Evolutionary conservation across 2,888 invertebrate genomes (phyloP).

Genomic region (Parapristionchus giblindavisi): DNA sequence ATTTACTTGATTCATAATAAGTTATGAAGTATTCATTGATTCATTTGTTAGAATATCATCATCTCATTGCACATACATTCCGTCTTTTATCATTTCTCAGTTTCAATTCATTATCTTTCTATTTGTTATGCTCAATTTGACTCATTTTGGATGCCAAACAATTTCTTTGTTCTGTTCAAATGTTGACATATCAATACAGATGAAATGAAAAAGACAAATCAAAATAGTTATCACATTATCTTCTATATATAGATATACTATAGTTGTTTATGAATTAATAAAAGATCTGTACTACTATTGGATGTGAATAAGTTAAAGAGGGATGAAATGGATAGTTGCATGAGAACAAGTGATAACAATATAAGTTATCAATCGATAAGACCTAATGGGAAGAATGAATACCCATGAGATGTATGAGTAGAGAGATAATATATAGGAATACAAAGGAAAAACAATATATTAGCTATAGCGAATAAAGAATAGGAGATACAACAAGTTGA

Average conservation of each 20-base stretch:
- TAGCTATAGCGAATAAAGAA: conserved; percentile 7
- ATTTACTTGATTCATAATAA: not conserved
- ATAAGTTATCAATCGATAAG: conserved; percentile 1
- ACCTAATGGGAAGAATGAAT: conserved; percentile 20
- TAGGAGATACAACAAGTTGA: not conserved
- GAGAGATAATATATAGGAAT: conserved; percentile 31
- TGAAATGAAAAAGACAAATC: not conserved
- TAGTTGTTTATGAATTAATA: conserved; percentile 11
- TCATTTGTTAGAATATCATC: not conserved
- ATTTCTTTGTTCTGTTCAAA: not conserved
- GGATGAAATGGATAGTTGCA: conserved; percentile 20
- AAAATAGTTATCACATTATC: conserved; percentile 6
- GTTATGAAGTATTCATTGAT: not conserved
- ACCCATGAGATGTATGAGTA: conserved; percentile 34
- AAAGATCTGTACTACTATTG: conserved; percentile 11
- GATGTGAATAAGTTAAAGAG: conserved; percentile 18
- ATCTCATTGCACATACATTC: not conserved
- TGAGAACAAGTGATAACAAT: no score
- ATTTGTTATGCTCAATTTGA: conserved; percentile 17
- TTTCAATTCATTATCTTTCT: conserved; percentile 2
- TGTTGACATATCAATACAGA: not conserved
- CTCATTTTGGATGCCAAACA: conserved; percentile 6
- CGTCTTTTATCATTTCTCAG: not conserved
- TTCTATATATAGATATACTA: conserved; percentile 27
- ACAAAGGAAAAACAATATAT: not conserved